These are phyloP conservation scores for Crambe crambe DNA, from an alignment of 37 sponge, comb jelly and placozoan genomes.

Conservation along the genomic window DNA sequence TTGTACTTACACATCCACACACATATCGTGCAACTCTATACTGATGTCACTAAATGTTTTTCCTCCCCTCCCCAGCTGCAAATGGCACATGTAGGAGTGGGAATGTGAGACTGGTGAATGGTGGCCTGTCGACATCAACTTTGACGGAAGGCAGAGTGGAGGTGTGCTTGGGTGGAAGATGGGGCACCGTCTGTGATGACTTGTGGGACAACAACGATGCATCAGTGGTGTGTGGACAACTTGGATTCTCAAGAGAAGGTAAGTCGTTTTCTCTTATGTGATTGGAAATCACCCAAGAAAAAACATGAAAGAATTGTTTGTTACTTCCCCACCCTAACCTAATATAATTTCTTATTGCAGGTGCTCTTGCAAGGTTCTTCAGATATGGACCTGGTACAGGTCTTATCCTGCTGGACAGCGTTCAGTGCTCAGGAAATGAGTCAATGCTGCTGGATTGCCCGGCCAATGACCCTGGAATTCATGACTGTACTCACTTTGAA, in stretches of 20 bases:
- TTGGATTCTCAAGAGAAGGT: slow-evolving; percentile 12
- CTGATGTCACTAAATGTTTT: no score
- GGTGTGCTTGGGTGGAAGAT: slow-evolving; percentile 40
- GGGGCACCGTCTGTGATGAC: slow-evolving; percentile 76
- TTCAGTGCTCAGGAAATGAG: slow-evolving; percentile 12
- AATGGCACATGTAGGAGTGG: slow-evolving; percentile 26
- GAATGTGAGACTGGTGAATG: slow-evolving; percentile 37
- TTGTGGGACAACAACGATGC: slow-evolving; percentile 31
- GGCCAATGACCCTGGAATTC: slow-evolving; percentile 1
- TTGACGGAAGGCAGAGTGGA: slow-evolving; percentile 35
- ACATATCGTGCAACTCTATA: no score
- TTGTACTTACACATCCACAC: no score
- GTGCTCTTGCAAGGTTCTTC: neutral
- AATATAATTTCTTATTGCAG: no score
- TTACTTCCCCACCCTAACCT: no score
- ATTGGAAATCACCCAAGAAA: neutral
- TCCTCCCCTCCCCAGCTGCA: neutral
- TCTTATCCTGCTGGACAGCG: slow-evolving; percentile 8
- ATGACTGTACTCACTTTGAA: slow-evolving; percentile 7
- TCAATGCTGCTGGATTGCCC: neutral
- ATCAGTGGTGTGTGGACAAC: slow-evolving; percentile 54
- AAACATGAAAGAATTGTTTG: neutral
- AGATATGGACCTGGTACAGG: neutral
- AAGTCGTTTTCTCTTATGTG: no score
- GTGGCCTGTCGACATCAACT: neutral